These are phyloP conservation scores for Callyntrura sp. DNA, from an alignment of 2,888 invertebrate species.

Conservation along the genomic window DNA sequence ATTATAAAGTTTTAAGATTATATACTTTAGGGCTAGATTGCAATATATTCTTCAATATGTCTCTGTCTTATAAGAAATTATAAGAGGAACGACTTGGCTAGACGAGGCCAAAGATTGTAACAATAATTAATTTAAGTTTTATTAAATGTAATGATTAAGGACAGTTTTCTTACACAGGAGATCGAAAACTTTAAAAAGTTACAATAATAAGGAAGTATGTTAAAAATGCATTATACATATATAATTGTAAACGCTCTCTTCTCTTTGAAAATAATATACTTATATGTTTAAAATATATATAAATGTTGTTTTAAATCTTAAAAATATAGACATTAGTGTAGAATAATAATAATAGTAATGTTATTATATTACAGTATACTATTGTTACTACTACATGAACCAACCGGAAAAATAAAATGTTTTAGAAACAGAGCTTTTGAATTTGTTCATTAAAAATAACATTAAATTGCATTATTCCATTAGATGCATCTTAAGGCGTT, in stretches of 20 bases:
- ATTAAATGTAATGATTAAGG: conserved; percentile 29
- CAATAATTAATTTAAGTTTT: conserved; percentile 75
- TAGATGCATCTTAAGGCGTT: conserved; percentile 54
- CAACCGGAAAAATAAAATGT: conserved; percentile 63
- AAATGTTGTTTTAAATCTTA: conserved; percentile 30
- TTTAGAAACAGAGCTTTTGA: conserved; percentile 8
- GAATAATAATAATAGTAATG: conserved; percentile 16
- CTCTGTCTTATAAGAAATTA: conserved; percentile 70
- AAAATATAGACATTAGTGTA: neutral
- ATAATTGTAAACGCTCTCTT: neutral
- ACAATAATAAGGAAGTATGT: too few species aligned
- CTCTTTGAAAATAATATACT: conserved; percentile 33
- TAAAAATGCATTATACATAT: neutral
- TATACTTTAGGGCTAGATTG: conserved; percentile 2
- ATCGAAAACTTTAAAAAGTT: too few species aligned
- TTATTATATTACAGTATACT: neutral
- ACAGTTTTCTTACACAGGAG: conserved; percentile 49
- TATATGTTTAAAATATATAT: conserved; percentile 13
- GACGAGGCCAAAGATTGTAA: conserved; percentile 83
- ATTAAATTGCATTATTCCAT: neutral
- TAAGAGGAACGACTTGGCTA: conserved; percentile 80
- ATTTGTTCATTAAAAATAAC: neutral
- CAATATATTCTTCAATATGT: conserved; percentile 19
- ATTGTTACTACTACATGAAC: conserved; percentile 16
- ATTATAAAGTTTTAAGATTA: neutral